Evolutionary conservation across 2,888 invertebrate species (phyloP).

Genomic region (Augochlorella aurata): DNA sequence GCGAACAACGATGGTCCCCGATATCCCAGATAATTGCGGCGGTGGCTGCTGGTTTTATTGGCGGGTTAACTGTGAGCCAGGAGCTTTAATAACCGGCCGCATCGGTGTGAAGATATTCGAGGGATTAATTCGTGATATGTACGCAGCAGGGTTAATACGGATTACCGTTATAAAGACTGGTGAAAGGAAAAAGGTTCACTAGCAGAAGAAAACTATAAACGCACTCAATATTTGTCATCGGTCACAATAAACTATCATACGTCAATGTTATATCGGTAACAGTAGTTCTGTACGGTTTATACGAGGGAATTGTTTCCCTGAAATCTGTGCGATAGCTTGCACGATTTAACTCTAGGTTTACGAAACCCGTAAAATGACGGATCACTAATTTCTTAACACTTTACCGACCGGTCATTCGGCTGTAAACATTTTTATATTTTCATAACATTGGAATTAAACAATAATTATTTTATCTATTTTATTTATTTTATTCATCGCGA

Average conservation of each 20-base stretch:
- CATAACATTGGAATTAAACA: too few relatives aligned
- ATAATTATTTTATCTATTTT: too few relatives aligned
- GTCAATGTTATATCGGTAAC: not conserved
- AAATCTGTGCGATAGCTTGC: not conserved
- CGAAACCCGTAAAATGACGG: too few relatives aligned
- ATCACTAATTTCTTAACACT: too few relatives aligned
- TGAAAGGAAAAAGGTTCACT: constrained; percentile 22
- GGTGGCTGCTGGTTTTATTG: constrained; percentile 59
- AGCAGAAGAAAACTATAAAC: not conserved
- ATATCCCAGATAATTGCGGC: constrained; percentile 50
- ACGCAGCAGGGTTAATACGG: constrained; percentile 45
- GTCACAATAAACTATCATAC: not conserved
- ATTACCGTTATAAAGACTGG: constrained; percentile 41
- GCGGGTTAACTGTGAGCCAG: constrained; percentile 63
- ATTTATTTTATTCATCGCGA: too few relatives aligned
- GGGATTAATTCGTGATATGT: constrained; percentile 56
- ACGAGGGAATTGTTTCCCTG: not conserved
- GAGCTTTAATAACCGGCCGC: constrained; percentile 63
- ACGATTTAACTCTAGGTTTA: too few relatives aligned
- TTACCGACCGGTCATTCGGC: too few relatives aligned
- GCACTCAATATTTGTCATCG: not conserved
- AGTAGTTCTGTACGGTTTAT: not conserved
- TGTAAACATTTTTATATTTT: too few relatives aligned
- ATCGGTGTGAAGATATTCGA: constrained; percentile 59
- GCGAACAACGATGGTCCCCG: constrained; percentile 37